Evolutionary conservation across 2,888 invertebrate species (phyloP).

Genomic region (Epistrophe grossulariae): DNA sequence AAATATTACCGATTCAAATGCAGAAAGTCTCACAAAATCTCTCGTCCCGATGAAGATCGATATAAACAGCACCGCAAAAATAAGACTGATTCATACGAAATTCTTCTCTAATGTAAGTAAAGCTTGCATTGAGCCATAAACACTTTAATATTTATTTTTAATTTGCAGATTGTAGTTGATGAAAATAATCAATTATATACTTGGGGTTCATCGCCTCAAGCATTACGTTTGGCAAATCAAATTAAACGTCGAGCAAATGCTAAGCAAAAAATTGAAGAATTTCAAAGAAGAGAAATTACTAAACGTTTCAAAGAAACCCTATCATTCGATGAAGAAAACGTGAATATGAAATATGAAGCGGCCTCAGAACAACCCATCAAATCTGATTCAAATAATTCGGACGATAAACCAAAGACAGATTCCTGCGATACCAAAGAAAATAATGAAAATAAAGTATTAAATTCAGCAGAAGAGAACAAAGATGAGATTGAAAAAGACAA

Average conservation of each 20-base stretch:
- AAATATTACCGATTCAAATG: constrained; percentile 59
- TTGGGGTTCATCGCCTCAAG: constrained; percentile 92
- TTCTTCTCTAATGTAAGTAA: constrained; percentile 91
- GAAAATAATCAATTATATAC: constrained; percentile 87
- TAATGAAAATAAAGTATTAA: constrained; percentile 45
- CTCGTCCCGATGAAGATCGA: constrained; percentile 83
- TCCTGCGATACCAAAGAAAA: constrained; percentile 66
- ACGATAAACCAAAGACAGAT: constrained; percentile 54
- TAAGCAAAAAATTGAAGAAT: constrained; percentile 84
- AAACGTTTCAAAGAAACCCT: constrained; percentile 81
- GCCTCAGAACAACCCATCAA: constrained; percentile 6
- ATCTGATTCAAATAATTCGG: constrained; percentile 5
- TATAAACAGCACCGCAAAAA: constrained; percentile 79
- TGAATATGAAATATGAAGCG: constrained; percentile 49
- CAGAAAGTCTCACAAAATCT: constrained; percentile 80
- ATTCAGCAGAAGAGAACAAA: constrained; percentile 19
- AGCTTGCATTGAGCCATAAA: neutral
- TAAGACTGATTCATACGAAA: constrained; percentile 85
- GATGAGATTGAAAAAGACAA: constrained; percentile 10
- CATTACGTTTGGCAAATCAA: constrained; percentile 88
- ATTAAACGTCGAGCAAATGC: constrained; percentile 86
- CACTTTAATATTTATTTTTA: constrained; percentile 36
- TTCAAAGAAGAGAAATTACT: constrained; percentile 83
- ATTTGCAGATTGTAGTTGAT: constrained; percentile 87
- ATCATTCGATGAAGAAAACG: constrained; percentile 42